Evolutionary conservation across 2,113 vertebrate species (phyloP), one percentile per base, ranked within the genome.

Genomic region (Sinocyclocheilus grahami): DNA sequence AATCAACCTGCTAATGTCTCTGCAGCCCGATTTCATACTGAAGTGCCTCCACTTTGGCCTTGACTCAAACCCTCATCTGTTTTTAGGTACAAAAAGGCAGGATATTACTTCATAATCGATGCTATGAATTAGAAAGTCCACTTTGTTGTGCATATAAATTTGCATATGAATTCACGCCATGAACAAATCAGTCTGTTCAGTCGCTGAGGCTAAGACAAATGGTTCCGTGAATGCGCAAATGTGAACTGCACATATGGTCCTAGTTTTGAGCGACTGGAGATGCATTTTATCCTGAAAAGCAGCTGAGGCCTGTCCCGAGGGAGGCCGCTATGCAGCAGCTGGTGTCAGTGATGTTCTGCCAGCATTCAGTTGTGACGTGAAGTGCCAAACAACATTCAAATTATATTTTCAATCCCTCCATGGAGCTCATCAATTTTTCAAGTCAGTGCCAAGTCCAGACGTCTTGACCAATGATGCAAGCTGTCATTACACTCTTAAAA

Each of bases 271-370:
- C 60, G 85, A 88, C 81, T 83, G 83, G 87, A 90, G 91, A 88
- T 86, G 89, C 86, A 85, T 84, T 90, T 90, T 72, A 46, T 82
- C 67, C 71, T 89, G 90, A 88, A 86, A 93, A 89, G 92, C 92
- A 94, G 93, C 91, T 93, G 90, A 94, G 91, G 89, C 84, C 62
- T 89, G 53, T 88, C 91, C 90, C 91, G 89, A 51, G 87, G 92
- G 92, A 76, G 80, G 83, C 78, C 82, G 89, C 87, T 89, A 89
- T 55, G 84, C 90, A 90, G 90, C 94, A 93, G 92, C 91, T 93
- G 92, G 92, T 90, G 88, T 89, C 84, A 62, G 72, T 94, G 93
- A 94, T 89, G 87, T 92, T 90, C 88, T 86, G 84, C 86, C 87
- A 83, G 84, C 86, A 83, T 87, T 89, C 87, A 86, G 74, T 53